Conservation (phyloP, 92 coral and sea anemone genomes). For the Parazoanthus atlanticus region DNA sequence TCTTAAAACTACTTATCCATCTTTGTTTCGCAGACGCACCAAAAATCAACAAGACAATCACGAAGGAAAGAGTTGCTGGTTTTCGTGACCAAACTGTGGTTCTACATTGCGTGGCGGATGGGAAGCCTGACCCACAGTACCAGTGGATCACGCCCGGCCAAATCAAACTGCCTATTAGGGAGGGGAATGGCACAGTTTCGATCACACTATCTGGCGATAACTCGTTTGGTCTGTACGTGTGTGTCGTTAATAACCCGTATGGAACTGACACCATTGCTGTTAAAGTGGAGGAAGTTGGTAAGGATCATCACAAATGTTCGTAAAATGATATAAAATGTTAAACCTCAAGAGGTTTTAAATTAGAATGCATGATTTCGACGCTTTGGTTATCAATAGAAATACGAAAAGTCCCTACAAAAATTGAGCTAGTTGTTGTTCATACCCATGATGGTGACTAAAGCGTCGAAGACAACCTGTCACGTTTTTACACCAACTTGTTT, state of each 20-base stretch:
- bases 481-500: too few relatives aligned
- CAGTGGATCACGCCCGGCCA: slow-evolving; percentile 76
- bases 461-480: too few relatives aligned
- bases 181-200: slow-evolving; percentile 55
- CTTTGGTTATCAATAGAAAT: too few relatives aligned
- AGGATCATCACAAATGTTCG: slow-evolving; percentile 1
- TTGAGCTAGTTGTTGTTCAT: too few relatives aligned
- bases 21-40: slow-evolving; percentile 70
- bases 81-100: slow-evolving; percentile 51
- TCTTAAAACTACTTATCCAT: neutral
- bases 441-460: too few relatives aligned
- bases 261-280: slow-evolving; percentile 71
- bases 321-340: neutral
- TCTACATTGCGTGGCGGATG: slow-evolving; percentile 77
- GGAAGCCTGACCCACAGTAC: slow-evolving; percentile 83
- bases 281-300: slow-evolving; percentile 83
- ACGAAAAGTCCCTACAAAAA: too few relatives aligned
- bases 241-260: slow-evolving; percentile 65
- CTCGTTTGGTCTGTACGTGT: slow-evolving; percentile 82
- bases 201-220: slow-evolving; percentile 54
- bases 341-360: too few relatives aligned
- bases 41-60: slow-evolving; percentile 70
- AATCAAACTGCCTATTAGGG: slow-evolving; percentile 39
- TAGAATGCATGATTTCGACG: too few relatives aligned
- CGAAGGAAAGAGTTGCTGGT: slow-evolving; percentile 64